Evolutionary conservation across 2,888 invertebrate genomes (phyloP).

Genomic region (Aporophyla nigra): DNA sequence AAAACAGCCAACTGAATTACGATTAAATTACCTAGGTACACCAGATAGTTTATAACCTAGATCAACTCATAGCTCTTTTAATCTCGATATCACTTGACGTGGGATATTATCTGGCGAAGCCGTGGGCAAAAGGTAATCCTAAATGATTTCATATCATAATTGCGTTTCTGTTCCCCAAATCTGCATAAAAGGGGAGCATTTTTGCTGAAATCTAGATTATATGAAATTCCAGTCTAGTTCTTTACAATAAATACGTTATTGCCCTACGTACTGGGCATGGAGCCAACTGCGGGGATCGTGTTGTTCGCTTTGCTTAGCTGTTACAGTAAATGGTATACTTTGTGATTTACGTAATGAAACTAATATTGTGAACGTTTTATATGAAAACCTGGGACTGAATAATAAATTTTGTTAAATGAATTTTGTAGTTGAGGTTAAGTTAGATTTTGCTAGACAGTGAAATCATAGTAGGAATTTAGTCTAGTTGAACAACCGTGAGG

Average conservation of each 20-base stretch:
- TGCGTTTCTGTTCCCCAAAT: constrained; percentile 10
- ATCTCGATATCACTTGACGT: too few relatives aligned
- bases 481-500: background rate
- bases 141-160: background rate
- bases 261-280: constrained; percentile 36
- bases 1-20: too few relatives aligned
- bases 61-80: too few relatives aligned
- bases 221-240: constrained; percentile 30
- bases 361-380: constrained; percentile 47
- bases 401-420: constrained; percentile 10
- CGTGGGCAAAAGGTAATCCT: background rate
- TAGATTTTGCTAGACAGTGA: background rate
- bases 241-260: constrained; percentile 48
- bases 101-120: too few relatives aligned
- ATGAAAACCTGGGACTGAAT: constrained; percentile 2
- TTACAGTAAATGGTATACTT: constrained; percentile 37
- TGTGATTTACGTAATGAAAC: constrained; percentile 48
- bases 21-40: too few relatives aligned
- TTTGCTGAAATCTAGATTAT: constrained; percentile 26
- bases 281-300: constrained; percentile 34
- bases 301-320: constrained; percentile 39
- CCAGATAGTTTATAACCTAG: too few relatives aligned
- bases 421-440: background rate
- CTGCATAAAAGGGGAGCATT: constrained; percentile 32
- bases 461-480: background rate